Conservation (phyloP, 2,113 vertebrate genomes). For the Ictalurus furcatus region DNA sequence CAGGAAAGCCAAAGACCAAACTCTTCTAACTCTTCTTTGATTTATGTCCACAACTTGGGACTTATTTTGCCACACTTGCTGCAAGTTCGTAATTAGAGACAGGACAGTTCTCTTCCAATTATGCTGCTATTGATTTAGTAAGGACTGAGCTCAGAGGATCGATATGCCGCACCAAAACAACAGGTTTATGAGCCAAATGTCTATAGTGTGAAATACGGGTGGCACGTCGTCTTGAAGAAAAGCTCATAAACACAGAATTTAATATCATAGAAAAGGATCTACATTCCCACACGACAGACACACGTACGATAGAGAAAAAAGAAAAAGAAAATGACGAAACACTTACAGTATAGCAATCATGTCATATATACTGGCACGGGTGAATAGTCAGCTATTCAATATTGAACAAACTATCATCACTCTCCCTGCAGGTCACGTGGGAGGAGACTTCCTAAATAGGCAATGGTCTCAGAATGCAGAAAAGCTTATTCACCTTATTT, state of each 20-base stretch:
- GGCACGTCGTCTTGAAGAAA: neutral
- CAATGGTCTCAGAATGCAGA: neutral
- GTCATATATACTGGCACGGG: neutral
- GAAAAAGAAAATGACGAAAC: neutral
- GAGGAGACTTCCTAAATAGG: neutral
- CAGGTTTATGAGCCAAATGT: constrained; percentile 46
- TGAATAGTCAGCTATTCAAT: neutral
- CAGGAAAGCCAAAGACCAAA: neutral
- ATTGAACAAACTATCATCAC: neutral
- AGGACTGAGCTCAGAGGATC: constrained; percentile 61
- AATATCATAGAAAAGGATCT: neutral
- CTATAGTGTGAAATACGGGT: constrained; percentile 25
- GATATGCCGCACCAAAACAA: constrained; percentile 60
- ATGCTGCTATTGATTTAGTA: constrained; percentile 60
- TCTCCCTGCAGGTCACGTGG: neutral
- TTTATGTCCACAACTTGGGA: constrained; percentile 7
- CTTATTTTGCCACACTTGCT: constrained; percentile 12
- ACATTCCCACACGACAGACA: neutral
- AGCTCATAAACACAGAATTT: neutral
- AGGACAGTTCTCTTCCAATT: constrained; percentile 61
- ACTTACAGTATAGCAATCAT: neutral
- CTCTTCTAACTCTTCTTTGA: constrained; percentile 9
- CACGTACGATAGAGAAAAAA: neutral
- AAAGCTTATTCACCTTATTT: neutral
- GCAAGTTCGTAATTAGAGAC: constrained; percentile 64